Evolutionary conservation across 2,888 invertebrate genomes (phyloP).

Genomic region (Polymixis flavicincta): DNA sequence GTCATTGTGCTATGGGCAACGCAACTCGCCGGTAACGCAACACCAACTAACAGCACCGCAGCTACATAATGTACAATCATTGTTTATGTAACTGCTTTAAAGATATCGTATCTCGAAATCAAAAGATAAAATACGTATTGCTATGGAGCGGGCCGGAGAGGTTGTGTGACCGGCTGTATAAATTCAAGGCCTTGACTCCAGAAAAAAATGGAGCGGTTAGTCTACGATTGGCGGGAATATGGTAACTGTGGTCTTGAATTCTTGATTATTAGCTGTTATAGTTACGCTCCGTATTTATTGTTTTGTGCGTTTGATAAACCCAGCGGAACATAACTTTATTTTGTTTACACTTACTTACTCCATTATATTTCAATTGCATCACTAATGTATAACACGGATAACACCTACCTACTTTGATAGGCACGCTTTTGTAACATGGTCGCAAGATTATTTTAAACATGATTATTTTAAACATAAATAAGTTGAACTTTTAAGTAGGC

Average conservation of each 20-base stretch:
- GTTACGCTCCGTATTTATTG: slow-evolving; percentile 33
- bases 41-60: slow-evolving; percentile 66
- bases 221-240: slow-evolving; percentile 57
- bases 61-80: slow-evolving; percentile 63
- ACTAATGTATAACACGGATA: neutral
- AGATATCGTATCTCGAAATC: slow-evolving; percentile 61
- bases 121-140: slow-evolving; percentile 60
- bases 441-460: slow-evolving; percentile 9
- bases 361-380: slow-evolving; percentile 7
- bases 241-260: slow-evolving; percentile 21
- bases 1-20: slow-evolving; percentile 78
- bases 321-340: slow-evolving; percentile 29
- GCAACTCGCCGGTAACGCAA: slow-evolving; percentile 63
- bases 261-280: too few relatives aligned
- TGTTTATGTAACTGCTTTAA: slow-evolving; percentile 53
- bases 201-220: slow-evolving; percentile 57
- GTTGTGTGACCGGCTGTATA: slow-evolving; percentile 52
- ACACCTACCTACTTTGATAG: slow-evolving; percentile 21
- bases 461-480: slow-evolving; percentile 2
- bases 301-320: slow-evolving; percentile 40
- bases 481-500: neutral
- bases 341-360: slow-evolving; percentile 4
- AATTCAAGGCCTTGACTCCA: slow-evolving; percentile 61
- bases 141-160: slow-evolving; percentile 38
- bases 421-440: slow-evolving; percentile 24